A percentile compares a stretch with the other conserved stretches of the same genome.
Evolutionary conservation across 2,113 vertebrate species (phyloP).

Genomic region (Lipotes vexillifer): DNA sequence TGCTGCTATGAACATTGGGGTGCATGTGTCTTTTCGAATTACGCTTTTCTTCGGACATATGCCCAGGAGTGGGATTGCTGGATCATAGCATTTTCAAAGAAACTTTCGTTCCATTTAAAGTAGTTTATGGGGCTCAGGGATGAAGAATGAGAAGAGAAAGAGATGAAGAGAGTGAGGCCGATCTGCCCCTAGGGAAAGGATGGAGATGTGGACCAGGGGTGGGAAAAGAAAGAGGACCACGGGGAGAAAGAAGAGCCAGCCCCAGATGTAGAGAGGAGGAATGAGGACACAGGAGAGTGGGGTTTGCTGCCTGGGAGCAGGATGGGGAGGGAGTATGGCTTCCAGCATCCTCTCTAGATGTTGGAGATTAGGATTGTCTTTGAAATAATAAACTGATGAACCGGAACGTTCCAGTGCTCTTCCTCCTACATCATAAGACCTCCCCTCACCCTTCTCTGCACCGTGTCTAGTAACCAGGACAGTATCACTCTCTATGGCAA

Average conservation of each 20-base stretch:
- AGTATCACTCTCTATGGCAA: not conserved
- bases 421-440: not conserved
- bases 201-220: not conserved
- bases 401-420: not conserved
- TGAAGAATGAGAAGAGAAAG: not conserved
- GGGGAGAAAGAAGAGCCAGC: not conserved
- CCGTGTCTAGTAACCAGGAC: not conserved
- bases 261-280: not conserved
- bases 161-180: not conserved
- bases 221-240: not conserved
- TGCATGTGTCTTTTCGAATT: not conserved
- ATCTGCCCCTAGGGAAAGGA: not conserved
- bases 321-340: not conserved
- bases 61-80: not conserved
- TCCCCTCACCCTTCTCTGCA: not conserved
- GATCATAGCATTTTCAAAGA: not conserved
- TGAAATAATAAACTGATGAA: not conserved
- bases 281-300: too few species aligned
- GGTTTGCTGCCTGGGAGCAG: not conserved
- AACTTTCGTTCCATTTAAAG: not conserved
- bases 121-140: not conserved
- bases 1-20: not conserved
- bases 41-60: not conserved
- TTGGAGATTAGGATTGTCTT: not conserved
- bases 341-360: not conserved